Conservation (phyloP, 2,113 vertebrate species). For the Aramus guarauna region DNA sequence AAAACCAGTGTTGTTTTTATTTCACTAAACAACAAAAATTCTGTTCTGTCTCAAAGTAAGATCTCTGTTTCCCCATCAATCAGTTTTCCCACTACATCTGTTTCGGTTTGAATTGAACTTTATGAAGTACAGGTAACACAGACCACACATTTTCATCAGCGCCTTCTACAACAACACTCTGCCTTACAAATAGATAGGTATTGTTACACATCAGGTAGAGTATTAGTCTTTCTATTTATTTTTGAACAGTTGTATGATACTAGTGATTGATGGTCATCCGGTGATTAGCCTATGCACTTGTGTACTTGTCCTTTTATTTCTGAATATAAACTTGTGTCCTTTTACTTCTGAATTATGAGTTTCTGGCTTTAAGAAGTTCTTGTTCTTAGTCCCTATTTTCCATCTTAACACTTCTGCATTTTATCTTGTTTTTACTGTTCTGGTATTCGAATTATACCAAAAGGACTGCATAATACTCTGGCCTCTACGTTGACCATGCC, state of each 20-base stretch:
- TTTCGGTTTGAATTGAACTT: not conserved
- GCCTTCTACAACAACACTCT: not conserved
- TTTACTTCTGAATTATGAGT: not conserved
- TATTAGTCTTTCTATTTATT: not conserved
- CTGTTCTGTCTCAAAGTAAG: not conserved
- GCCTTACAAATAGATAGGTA: not conserved
- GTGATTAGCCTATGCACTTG: not conserved
- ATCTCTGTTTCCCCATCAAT: accelerated
- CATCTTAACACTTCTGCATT: not conserved
- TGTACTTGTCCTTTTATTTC: not conserved
- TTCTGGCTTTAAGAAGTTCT: not conserved
- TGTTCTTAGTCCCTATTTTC: not conserved
- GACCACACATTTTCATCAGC: accelerated
- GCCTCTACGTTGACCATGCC: not conserved
- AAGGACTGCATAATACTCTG: not conserved
- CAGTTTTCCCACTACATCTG: not conserved
- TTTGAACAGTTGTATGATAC: not conserved
- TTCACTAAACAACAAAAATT: not conserved
- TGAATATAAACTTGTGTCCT: not conserved
- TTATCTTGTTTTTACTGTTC: not conserved
- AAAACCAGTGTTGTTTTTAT: not conserved
- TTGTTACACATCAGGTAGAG: too few relatives aligned
- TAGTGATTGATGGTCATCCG: not conserved
- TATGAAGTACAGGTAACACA: not conserved
- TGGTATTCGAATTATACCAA: not conserved